A percentile compares a stretch with the other conserved stretches of the same genome.
Conservation (phyloP, 2,888 invertebrate species). For the Drosophila kuntzei region DNA sequence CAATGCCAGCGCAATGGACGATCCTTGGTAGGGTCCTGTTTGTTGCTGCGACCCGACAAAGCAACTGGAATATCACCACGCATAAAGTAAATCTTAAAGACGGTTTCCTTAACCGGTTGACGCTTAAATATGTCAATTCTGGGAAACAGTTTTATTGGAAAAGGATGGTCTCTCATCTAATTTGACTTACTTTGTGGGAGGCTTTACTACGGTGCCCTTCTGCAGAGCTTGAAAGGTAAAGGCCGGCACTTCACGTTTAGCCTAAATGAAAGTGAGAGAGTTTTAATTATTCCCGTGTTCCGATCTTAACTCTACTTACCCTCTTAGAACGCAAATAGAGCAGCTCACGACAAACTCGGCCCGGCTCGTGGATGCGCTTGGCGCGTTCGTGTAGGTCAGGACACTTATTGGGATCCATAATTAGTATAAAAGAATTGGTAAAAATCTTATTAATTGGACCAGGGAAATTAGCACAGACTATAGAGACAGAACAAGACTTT, state of each 20-base stretch:
- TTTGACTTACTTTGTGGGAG: slow-evolving; percentile 81
- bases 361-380: slow-evolving; percentile 57
- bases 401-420: slow-evolving; percentile 49
- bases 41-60: slow-evolving; percentile 70
- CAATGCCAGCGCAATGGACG: slow-evolving; percentile 84
- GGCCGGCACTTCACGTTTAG: slow-evolving; percentile 79
- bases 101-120: slow-evolving; percentile 78
- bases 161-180: background rate
- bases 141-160: background rate
- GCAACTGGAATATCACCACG: slow-evolving; percentile 85
- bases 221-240: slow-evolving; percentile 84
- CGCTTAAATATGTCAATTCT: slow-evolving; percentile 81
- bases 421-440: slow-evolving; percentile 12
- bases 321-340: slow-evolving; percentile 62
- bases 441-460: slow-evolving; percentile 5
- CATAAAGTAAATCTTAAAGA: slow-evolving; percentile 83
- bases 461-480: slow-evolving; percentile 27
- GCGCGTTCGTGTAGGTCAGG: slow-evolving; percentile 61
- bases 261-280: slow-evolving; percentile 47
- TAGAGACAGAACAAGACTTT: slow-evolving; percentile 24
- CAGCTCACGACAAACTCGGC: slow-evolving; percentile 67
- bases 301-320: slow-evolving; percentile 41
- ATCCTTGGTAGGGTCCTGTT: slow-evolving; percentile 74
- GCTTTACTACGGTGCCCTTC: slow-evolving; percentile 81
- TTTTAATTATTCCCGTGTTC: background rate